A percentile compares a stretch with the other conserved stretches of the same genome.
phyloP scores from a whole-genome alignment of 1,140 invertebrate genomes.

The Musca domestica region DNA sequence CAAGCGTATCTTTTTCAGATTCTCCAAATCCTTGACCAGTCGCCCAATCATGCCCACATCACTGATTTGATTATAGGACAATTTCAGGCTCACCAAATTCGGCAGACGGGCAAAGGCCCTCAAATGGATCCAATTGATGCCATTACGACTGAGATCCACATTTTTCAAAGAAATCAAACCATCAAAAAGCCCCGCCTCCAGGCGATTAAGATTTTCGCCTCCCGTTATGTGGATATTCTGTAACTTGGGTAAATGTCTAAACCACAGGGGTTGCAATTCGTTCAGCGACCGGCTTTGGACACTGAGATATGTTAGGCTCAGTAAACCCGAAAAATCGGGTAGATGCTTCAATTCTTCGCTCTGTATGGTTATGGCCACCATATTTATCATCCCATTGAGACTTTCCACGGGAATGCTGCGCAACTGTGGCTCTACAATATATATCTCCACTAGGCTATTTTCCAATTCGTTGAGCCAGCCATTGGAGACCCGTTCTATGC shows the following conservation, averaged over 20 bases:
- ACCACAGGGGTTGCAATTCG: slow-evolving; percentile 69
- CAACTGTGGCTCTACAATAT: slow-evolving; percentile 78
- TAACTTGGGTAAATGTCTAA: slow-evolving; percentile 69
- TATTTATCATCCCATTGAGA: slow-evolving; percentile 68
- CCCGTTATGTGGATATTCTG: slow-evolving; percentile 74
- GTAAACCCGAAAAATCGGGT: slow-evolving; percentile 65
- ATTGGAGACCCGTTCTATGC: slow-evolving; percentile 74
- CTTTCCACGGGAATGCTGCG: slow-evolving; percentile 75
- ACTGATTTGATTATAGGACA: slow-evolving; percentile 69
- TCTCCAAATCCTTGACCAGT: slow-evolving; percentile 70
- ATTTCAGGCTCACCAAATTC: slow-evolving; percentile 67
- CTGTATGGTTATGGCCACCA: slow-evolving; percentile 79
- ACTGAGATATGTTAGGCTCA: slow-evolving; percentile 65
- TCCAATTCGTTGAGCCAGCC: slow-evolving; percentile 78
- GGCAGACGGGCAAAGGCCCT: slow-evolving; percentile 70
- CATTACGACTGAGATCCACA: slow-evolving; percentile 76
- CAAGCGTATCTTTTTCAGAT: slow-evolving; percentile 66
- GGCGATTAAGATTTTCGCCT: slow-evolving; percentile 62
- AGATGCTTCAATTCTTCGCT: slow-evolving; percentile 70
- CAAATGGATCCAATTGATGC: slow-evolving; percentile 75
- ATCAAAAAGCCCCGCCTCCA: slow-evolving; percentile 73
- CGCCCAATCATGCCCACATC: slow-evolving; percentile 77
- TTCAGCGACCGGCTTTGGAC: slow-evolving; percentile 68
- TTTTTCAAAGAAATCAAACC: slow-evolving; percentile 70
- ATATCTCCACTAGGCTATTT: slow-evolving; percentile 74